These are phyloP conservation scores for Centropus unirufus DNA, from an alignment of 2,113 vertebrate genomes.

Conservation along the genomic window DNA sequence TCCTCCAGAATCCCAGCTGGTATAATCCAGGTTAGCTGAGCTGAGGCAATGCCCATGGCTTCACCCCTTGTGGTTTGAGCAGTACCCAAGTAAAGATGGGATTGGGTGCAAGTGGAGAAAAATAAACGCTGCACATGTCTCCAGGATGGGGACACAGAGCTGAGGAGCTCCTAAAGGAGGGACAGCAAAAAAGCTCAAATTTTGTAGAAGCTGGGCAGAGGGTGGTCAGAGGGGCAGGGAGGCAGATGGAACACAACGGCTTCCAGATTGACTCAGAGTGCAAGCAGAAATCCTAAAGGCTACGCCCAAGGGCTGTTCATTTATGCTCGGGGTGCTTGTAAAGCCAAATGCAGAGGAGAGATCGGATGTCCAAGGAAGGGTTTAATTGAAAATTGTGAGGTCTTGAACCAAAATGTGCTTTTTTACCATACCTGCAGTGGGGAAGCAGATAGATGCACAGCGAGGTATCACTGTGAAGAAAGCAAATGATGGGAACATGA, in stretches of 20 bases:
- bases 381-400: accelerated
- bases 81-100: accelerated
- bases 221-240: neutral
- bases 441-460: neutral
- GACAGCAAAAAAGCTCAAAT: neutral
- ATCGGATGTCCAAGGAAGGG: accelerated
- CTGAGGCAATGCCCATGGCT: accelerated
- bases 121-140: accelerated
- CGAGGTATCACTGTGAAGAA: neutral
- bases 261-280: neutral
- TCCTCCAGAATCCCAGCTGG: too few relatives aligned
- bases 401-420: neutral
- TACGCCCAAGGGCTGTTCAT: accelerated
- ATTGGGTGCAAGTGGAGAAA: neutral
- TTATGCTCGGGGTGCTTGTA: neutral
- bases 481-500: neutral
- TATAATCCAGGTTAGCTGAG: neutral
- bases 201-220: neutral
- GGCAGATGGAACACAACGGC: accelerated
- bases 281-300: neutral
- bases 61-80: accelerated
- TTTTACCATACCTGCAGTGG: neutral
- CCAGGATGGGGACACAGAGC: neutral
- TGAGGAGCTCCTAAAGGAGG: neutral
- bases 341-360: neutral